Evolutionary conservation across 2,113 vertebrate genomes (phyloP).

Genomic region (Pygoscelis antarcticus): DNA sequence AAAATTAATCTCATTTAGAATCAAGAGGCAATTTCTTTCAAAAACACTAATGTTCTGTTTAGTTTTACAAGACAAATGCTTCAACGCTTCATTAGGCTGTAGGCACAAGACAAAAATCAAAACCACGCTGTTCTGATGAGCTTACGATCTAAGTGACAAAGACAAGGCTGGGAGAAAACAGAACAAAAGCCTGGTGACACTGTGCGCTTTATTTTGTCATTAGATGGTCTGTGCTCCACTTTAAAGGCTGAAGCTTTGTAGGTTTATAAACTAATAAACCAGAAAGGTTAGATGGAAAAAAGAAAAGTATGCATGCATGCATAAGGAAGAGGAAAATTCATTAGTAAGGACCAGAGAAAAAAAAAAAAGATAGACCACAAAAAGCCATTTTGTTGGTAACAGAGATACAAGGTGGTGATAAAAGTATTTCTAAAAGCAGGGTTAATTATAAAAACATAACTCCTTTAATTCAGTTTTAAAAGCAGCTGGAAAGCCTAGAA

Average conservation of each 20-base stretch:
- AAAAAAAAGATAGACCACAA: background rate
- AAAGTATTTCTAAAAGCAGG: background rate
- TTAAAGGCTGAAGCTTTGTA: background rate
- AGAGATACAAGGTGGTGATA: background rate
- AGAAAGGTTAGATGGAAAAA: background rate
- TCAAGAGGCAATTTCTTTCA: background rate
- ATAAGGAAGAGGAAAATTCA: background rate
- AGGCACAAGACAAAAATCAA: background rate
- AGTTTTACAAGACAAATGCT: background rate
- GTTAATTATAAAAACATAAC: background rate
- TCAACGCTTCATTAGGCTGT: background rate
- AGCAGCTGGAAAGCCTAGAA: background rate
- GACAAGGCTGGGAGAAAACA: background rate
- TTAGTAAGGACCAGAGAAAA: background rate
- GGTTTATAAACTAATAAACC: background rate
- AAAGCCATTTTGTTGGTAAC: background rate
- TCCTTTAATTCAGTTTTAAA: background rate
- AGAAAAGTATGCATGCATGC: background rate
- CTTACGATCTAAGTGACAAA: background rate
- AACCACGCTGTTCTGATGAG: fast-evolving
- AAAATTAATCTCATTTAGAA: background rate
- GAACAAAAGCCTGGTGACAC: background rate
- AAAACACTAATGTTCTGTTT: background rate
- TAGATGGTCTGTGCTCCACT: background rate
- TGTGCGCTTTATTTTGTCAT: background rate